Percentiles rank a stretch among this genome's conserved stretches.
Evolutionary conservation across 2,113 vertebrate species (phyloP).

Genomic region (Bostrychus sinensis): DNA sequence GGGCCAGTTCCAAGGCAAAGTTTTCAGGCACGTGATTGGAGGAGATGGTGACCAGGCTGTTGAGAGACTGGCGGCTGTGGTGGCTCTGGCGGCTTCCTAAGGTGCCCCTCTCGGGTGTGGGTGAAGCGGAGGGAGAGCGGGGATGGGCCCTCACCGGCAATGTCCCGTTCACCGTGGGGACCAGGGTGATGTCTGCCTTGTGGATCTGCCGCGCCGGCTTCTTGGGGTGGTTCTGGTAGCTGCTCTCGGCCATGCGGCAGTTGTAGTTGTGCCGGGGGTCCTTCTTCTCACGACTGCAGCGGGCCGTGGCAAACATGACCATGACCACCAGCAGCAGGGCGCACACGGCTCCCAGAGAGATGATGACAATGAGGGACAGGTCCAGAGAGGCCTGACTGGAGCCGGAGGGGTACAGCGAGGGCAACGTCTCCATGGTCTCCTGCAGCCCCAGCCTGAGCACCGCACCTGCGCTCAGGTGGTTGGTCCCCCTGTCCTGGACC

Average conservation of each 20-base stretch:
- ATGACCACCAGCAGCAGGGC: constrained; percentile 90
- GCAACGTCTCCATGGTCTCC: constrained; percentile 82
- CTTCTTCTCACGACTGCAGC: constrained; percentile 93
- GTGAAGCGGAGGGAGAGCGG: constrained; percentile 89
- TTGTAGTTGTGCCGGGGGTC: constrained; percentile 93
- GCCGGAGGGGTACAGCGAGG: constrained; percentile 83
- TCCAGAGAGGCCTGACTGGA: constrained; percentile 84
- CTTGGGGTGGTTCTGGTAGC: constrained; percentile 97
- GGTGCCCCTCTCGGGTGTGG: constrained; percentile 88
- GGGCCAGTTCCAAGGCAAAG: constrained; percentile 92
- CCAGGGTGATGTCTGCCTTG: constrained; percentile 95
- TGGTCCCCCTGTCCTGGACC: constrained; percentile 90
- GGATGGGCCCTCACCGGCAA: constrained; percentile 92
- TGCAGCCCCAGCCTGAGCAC: constrained; percentile 83
- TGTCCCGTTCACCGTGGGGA: constrained; percentile 91
- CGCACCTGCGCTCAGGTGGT: constrained; percentile 84
- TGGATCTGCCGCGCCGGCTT: constrained; percentile 95
- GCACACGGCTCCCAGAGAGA: constrained; percentile 92
- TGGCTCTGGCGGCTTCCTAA: constrained; percentile 93
- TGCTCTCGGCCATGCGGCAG: constrained; percentile 92
- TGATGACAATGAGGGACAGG: constrained; percentile 94
- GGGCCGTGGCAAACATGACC: constrained; percentile 90
- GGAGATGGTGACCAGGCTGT: constrained; percentile 97
- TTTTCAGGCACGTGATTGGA: constrained; percentile 94
- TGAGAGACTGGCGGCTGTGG: constrained; percentile 95